These are phyloP conservation scores for Mycteria americana DNA, from an alignment of 2,797 vertebrate species.

Conservation along the genomic window DNA sequence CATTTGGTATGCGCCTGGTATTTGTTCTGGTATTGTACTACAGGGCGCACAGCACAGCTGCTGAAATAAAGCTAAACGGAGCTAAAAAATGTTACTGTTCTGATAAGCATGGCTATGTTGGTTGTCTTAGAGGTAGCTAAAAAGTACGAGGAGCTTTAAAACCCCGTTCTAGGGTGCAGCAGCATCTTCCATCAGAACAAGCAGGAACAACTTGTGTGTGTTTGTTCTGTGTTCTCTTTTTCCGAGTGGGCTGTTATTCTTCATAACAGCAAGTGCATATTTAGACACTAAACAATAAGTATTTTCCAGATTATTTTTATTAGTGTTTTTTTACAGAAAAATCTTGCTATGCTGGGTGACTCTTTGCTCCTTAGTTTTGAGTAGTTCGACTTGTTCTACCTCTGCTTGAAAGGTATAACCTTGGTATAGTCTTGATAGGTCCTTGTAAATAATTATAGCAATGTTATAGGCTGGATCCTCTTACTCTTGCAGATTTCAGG, in stretches of 20 bases:
- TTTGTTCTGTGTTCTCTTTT: not conserved
- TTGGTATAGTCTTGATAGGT: not conserved
- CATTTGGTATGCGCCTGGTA: rapidly evolving
- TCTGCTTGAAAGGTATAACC: not conserved
- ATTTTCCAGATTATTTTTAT: not conserved
- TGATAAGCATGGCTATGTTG: rapidly evolving
- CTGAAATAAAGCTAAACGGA: not conserved
- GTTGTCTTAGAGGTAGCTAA: not conserved
- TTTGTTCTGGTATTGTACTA: not conserved
- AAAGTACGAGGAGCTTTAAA: not conserved
- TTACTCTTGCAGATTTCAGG: not conserved
- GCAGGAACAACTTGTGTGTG: not conserved
- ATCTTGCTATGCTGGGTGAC: no score
- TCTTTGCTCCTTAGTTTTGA: not conserved
- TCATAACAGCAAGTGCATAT: not conserved
- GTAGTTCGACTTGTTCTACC: not conserved
- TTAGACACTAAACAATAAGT: not conserved
- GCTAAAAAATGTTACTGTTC: not conserved
- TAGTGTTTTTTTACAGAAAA: not conserved
- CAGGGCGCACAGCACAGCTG: rapidly evolving
- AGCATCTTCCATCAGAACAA: not conserved
- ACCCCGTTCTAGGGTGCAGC: rapidly evolving
- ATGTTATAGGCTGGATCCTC: not conserved
- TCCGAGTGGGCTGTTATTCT: not conserved
- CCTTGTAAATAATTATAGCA: not conserved